These are phyloP conservation scores for Ciconia maguari DNA, from an alignment of 2,113 vertebrate genomes.

Conservation along the genomic window DNA sequence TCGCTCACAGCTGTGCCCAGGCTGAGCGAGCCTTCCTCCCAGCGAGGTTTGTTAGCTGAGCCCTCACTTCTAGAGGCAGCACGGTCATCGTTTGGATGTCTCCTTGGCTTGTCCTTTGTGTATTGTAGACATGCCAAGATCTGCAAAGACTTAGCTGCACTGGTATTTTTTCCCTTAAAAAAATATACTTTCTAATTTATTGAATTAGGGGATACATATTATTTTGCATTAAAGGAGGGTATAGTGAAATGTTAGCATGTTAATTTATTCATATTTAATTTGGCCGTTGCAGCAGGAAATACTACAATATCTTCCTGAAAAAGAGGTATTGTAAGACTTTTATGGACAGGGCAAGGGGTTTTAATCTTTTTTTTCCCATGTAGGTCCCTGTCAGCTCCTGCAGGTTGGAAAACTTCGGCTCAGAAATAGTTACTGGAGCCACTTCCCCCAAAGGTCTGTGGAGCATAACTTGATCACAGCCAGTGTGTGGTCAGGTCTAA, in stretches of 20 bases:
- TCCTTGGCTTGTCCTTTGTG: conserved; percentile 5
- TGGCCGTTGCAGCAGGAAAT: not conserved
- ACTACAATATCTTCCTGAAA: not conserved
- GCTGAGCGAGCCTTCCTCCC: not conserved
- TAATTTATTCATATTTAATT: not conserved
- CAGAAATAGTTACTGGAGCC: not conserved
- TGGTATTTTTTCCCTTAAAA: not conserved
- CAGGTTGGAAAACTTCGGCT: not conserved
- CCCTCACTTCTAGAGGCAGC: not conserved
- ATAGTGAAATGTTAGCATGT: not conserved
- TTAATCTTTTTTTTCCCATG: not conserved
- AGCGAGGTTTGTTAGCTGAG: not conserved
- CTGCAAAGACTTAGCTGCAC: conserved; percentile 21
- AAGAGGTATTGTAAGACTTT: not conserved
- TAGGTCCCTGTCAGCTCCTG: not conserved
- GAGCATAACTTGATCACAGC: not conserved
- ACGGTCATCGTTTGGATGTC: not conserved
- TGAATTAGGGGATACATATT: conserved; percentile 6
- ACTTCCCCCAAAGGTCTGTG: not conserved
- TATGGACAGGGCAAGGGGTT: not conserved
- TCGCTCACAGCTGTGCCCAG: not conserved
- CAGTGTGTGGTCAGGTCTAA: no score
- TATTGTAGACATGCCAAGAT: not conserved
- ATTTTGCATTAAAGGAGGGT: conserved; percentile 2
- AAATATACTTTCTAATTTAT: conserved; percentile 19